A percentile compares a stretch with the other conserved stretches of the same genome.
These are phyloP conservation scores for Triops cancriformis DNA, from an alignment of 1,140 invertebrate species.

Conservation along the genomic window DNA sequence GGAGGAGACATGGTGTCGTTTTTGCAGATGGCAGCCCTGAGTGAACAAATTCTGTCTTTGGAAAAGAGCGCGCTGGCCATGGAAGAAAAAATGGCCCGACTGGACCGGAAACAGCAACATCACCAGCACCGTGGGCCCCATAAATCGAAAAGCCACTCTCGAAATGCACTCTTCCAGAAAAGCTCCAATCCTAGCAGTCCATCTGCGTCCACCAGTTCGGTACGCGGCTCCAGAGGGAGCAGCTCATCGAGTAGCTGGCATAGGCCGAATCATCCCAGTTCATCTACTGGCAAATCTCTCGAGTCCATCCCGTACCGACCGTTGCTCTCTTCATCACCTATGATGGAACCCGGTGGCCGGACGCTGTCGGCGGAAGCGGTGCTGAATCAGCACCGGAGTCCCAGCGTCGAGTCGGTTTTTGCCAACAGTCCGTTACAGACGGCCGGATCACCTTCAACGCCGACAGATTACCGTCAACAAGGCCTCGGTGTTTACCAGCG, in stretches of 20 bases:
- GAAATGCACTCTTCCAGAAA: constrained; percentile 1
- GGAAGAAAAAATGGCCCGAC: constrained; percentile 1
- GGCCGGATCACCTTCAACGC: background rate
- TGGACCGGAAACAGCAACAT: background rate
- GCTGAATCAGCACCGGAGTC: constrained; percentile 1
- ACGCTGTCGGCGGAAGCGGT: background rate
- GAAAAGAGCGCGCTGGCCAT: background rate
- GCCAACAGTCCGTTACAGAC: background rate
- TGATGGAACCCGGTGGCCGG: background rate
- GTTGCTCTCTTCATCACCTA: constrained; percentile 2
- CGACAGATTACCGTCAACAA: background rate
- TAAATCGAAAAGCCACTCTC: background rate
- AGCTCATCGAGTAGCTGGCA: constrained; percentile 3
- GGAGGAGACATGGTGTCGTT: constrained; percentile 46
- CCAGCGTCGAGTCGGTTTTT: background rate
- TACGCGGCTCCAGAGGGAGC: background rate
- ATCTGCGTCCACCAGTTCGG: background rate
- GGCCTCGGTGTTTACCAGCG: background rate
- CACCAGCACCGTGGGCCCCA: constrained; percentile 1
- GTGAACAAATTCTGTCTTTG: background rate
- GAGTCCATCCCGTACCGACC: background rate
- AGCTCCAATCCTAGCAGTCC: background rate
- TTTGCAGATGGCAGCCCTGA: constrained; percentile 7
- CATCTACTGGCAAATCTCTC: constrained; percentile 9
- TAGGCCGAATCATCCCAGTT: background rate